Evolutionary conservation across 1,140 invertebrate species (phyloP).

Genomic region (Trinorchestia longiramus): DNA sequence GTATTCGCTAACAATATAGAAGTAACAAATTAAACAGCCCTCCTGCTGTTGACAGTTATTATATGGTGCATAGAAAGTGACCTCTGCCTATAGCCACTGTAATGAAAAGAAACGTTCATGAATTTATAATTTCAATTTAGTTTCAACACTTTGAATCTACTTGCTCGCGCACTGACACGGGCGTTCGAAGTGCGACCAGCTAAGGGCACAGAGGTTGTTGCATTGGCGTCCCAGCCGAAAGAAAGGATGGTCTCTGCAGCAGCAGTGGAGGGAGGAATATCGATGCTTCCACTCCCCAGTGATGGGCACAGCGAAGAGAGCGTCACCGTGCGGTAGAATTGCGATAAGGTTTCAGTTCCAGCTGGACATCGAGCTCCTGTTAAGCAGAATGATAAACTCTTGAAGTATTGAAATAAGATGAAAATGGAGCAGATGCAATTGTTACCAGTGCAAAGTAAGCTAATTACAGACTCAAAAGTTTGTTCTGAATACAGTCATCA

Average conservation of each 20-base stretch:
- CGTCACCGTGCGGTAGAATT: slow-evolving; percentile 22
- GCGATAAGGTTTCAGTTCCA: not conserved
- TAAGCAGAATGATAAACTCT: not conserved
- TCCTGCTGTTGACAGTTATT: not conserved
- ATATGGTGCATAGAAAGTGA: not conserved
- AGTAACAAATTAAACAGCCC: not conserved
- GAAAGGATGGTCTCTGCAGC: not conserved
- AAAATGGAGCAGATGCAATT: too few species aligned
- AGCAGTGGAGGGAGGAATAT: not conserved
- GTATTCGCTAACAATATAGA: too few species aligned
- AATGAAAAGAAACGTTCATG: not conserved
- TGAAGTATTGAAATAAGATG: too few species aligned
- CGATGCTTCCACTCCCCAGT: not conserved
- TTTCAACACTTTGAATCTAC: too few species aligned
- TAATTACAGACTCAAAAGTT: too few species aligned
- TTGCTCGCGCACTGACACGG: not conserved
- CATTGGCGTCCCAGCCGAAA: not conserved
- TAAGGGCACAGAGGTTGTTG: not conserved
- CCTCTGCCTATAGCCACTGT: not conserved
- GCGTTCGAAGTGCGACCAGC: not conserved
- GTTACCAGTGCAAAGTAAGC: too few species aligned
- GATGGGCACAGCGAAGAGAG: not conserved
- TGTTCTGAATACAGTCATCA: too few species aligned
- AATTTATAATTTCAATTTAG: too few species aligned
- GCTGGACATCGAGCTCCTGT: not conserved